These are phyloP conservation scores for Tragulus kanchil DNA, from an alignment of 2,113 vertebrate genomes.

Conservation along the genomic window DNA sequence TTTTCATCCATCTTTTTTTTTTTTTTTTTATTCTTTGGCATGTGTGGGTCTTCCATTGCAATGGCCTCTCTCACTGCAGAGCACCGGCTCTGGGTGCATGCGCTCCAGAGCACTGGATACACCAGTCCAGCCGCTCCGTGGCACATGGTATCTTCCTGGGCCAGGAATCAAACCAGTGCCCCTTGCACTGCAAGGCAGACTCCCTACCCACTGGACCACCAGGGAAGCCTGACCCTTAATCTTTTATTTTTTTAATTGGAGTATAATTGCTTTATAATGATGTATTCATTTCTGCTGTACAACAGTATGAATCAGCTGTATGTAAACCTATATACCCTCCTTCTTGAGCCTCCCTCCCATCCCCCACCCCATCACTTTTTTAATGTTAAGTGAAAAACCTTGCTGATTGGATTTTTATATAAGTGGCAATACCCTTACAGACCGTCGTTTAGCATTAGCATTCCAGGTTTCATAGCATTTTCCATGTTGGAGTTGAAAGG, in stretches of 20 bases:
- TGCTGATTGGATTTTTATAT: not conserved
- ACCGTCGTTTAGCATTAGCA: not conserved
- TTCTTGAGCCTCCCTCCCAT: not conserved
- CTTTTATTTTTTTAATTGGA: fast-evolving
- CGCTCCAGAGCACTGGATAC: no score
- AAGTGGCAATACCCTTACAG: not conserved
- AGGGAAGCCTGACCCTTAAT: not conserved
- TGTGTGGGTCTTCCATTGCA: no score
- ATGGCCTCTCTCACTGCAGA: no score
- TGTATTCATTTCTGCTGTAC: not conserved
- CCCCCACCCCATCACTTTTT: not conserved
- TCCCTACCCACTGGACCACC: not conserved
- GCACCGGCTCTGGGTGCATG: no score
- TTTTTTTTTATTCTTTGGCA: no score
- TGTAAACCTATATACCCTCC: not conserved
- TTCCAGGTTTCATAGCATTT: not conserved
- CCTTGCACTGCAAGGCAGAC: no score
- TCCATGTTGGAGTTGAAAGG: not conserved
- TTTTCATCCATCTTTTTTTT: no score
- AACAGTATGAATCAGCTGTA: not conserved
- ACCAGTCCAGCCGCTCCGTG: no score
- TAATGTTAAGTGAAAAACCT: not conserved
- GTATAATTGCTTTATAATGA: not conserved
- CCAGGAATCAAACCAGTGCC: no score
- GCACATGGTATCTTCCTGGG: no score